Conservation (phyloP, 92 coral and sea anemone species). For the Palythoa grandiflora region DNA sequence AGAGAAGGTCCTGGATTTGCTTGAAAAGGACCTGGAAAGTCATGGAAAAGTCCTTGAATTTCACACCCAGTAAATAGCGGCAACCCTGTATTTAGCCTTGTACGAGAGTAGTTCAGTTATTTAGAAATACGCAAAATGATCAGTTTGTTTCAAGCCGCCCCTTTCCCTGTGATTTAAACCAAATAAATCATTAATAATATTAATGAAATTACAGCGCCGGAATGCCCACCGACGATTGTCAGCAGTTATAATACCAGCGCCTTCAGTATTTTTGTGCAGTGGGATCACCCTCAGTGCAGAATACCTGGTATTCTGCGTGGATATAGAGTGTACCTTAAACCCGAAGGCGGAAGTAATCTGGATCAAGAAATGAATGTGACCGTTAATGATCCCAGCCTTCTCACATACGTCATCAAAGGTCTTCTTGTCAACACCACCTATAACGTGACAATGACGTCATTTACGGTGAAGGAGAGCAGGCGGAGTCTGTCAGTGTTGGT, state of each 20-base stretch:
- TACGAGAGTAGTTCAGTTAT: too few species aligned
- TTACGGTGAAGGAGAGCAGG: conserved; percentile 4
- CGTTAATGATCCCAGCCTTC: background rate
- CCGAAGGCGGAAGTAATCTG: background rate
- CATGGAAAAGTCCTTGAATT: too few species aligned
- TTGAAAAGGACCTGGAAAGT: too few species aligned
- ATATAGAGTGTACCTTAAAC: background rate
- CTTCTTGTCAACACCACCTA: conserved; percentile 28
- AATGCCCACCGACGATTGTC: conserved; percentile 6
- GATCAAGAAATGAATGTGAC: conserved; percentile 12
- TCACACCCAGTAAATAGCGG: too few species aligned
- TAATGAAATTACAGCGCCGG: conserved; percentile 5
- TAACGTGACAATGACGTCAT: conserved; percentile 13
- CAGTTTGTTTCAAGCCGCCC: too few species aligned
- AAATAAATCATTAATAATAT: background rate
- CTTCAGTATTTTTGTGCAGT: conserved; percentile 32
- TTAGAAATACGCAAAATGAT: too few species aligned
- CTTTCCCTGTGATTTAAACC: background rate
- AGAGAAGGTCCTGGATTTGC: too few species aligned
- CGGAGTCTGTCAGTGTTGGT: background rate
- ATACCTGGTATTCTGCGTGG: conserved; percentile 30
- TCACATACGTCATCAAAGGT: background rate
- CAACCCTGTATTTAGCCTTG: too few species aligned
- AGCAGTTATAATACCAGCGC: conserved; percentile 19
- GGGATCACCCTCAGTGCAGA: conserved; percentile 16